Conservation (phyloP, 1,140 invertebrate genomes). For the Phthorimaea operculella region DNA sequence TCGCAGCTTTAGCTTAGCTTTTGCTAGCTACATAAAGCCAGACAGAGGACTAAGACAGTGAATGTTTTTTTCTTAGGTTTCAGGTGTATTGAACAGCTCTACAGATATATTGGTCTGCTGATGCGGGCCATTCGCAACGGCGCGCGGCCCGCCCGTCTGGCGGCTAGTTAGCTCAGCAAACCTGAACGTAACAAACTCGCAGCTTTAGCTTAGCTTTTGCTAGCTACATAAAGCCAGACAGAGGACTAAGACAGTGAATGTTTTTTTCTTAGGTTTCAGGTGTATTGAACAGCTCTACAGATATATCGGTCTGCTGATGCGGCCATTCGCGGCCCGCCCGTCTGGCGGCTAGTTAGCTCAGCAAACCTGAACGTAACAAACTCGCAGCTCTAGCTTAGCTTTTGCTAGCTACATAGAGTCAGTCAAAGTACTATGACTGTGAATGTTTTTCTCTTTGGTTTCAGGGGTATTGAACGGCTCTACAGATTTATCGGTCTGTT, state of each 20-base stretch:
- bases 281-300: slow-evolving; percentile 30
- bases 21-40: too few relatives aligned
- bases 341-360: slow-evolving; percentile 49
- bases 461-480: slow-evolving; percentile 25
- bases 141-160: slow-evolving; percentile 52
- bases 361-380: slow-evolving; percentile 59
- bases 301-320: slow-evolving; percentile 41
- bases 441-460: background rate
- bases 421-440: too few relatives aligned
- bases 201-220: slow-evolving; percentile 9
- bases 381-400: slow-evolving; percentile 18
- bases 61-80: background rate
- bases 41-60: too few relatives aligned
- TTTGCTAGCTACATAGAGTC: too few relatives aligned
- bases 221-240: too few relatives aligned
- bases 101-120: slow-evolving; percentile 35
- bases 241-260: background rate
- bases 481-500: slow-evolving; percentile 23
- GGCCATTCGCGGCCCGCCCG: slow-evolving; percentile 50
- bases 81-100: slow-evolving; percentile 27
- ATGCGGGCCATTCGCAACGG: slow-evolving; percentile 47
- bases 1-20: slow-evolving; percentile 16
- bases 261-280: background rate
- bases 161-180: slow-evolving; percentile 54
- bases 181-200: slow-evolving; percentile 50